Conservation (phyloP, 2,888 invertebrate species). For the Stenchaetothrips biformis region DNA sequence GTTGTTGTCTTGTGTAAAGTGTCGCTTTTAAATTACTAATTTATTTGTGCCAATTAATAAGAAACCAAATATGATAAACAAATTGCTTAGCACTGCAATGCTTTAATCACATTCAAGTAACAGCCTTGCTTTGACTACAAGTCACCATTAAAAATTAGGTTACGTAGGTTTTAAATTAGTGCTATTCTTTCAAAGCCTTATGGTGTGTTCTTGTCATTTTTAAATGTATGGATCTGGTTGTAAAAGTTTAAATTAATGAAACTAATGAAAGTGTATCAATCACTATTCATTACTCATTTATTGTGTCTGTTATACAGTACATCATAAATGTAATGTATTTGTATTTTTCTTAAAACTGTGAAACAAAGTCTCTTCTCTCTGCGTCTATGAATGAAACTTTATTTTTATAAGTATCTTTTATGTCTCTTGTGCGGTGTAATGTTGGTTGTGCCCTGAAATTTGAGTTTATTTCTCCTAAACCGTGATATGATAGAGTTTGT, state of each 20-base stretch:
- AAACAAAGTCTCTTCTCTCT: neutral
- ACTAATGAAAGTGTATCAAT: no score
- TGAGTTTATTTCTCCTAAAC: neutral
- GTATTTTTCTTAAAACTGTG: no score
- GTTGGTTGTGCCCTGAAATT: conserved; percentile 5
- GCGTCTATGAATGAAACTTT: neutral
- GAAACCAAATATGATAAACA: conserved; percentile 18
- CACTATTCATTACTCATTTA: no score
- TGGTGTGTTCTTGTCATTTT: conserved; percentile 8
- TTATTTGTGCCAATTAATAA: conserved; percentile 1
- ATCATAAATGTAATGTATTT: no score
- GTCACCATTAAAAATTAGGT: neutral
- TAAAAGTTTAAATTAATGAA: neutral
- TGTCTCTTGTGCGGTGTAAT: neutral
- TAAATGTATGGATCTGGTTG: neutral
- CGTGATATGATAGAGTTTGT: neutral
- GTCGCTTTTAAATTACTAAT: neutral
- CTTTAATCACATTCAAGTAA: conserved; percentile 14
- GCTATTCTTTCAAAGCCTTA: neutral
- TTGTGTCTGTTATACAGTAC: no score
- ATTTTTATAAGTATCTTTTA: conserved; percentile 12
- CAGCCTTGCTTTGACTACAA: neutral
- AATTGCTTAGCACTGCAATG: conserved; percentile 4
- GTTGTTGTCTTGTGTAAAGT: neutral
- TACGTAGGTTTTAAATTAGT: neutral